A percentile compares a stretch with the other conserved stretches of the same genome.
Conservation (phyloP, 2,797 vertebrate species). For the Ptychadena robeensis region DNA sequence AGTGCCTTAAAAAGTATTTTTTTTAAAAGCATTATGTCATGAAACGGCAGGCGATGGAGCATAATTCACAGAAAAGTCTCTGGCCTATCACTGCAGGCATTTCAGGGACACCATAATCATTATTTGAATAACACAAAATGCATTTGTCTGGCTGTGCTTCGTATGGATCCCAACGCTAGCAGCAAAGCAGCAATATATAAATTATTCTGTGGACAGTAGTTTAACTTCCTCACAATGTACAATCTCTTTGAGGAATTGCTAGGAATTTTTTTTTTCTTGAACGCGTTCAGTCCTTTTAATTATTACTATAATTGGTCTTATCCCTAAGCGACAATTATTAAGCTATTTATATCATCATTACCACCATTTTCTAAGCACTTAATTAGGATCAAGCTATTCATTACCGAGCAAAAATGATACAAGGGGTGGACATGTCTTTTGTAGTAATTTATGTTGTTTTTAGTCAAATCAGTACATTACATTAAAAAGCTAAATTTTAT, state of each 20-base stretch:
- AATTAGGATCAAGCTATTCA: neutral
- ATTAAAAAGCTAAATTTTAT: no score
- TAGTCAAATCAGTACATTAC: no score
- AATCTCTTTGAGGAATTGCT: neutral
- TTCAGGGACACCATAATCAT: slow-evolving; percentile 57
- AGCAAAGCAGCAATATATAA: slow-evolving; percentile 70
- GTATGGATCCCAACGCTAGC: slow-evolving; percentile 64
- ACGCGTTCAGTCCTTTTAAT: neutral
- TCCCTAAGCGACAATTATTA: neutral
- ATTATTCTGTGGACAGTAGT: slow-evolving; percentile 66
- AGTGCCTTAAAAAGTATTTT: slow-evolving; percentile 65
- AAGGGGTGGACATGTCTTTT: no score
- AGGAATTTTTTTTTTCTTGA: neutral
- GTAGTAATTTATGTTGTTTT: no score
- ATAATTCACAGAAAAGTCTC: slow-evolving; percentile 61
- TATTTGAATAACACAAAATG: slow-evolving; percentile 60
- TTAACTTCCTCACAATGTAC: slow-evolving; percentile 58
- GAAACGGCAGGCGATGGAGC: slow-evolving; percentile 61
- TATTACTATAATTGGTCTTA: neutral
- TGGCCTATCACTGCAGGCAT: slow-evolving; percentile 64
- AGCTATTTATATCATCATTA: neutral
- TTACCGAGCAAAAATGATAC: neutral
- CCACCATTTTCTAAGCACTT: neutral
- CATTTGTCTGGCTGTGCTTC: slow-evolving; percentile 64
- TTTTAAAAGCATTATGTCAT: slow-evolving; percentile 66